Conservation (phyloP, 2,797 vertebrate genomes). For the Chelonia mydas region DNA sequence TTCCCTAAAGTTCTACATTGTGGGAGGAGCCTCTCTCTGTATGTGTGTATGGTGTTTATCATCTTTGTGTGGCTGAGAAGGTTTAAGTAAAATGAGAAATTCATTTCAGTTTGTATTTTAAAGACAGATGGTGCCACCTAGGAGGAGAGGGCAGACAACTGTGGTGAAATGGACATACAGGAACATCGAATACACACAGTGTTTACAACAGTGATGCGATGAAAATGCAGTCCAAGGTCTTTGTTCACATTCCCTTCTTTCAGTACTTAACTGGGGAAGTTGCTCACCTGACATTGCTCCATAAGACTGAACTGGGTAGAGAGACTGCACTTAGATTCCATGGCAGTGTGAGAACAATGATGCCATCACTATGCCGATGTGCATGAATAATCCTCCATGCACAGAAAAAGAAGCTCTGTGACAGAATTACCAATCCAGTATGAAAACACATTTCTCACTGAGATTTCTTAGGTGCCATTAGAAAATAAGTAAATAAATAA, state of each 20-base stretch:
- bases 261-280: background rate
- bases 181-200: background rate
- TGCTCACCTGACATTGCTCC: background rate
- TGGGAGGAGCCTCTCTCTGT: too few species aligned
- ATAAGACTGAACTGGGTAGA: background rate
- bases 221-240: background rate
- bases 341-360: background rate
- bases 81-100: background rate
- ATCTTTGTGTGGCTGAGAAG: background rate
- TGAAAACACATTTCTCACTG: background rate
- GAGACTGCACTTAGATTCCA: background rate
- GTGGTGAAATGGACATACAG: background rate
- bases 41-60: too few species aligned
- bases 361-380: background rate
- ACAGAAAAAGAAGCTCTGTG: background rate
- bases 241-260: background rate
- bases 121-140: too few species aligned
- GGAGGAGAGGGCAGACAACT: background rate
- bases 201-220: background rate
- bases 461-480: background rate
- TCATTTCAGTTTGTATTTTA: too few species aligned
- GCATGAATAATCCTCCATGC: background rate
- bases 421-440: background rate
- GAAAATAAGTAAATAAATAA: background rate
- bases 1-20: too few species aligned